Evolutionary conservation across 2,888 invertebrate species (phyloP), one percentile per base, ranked within the genome.

Genomic region (Dolomedes plantarius): DNA sequence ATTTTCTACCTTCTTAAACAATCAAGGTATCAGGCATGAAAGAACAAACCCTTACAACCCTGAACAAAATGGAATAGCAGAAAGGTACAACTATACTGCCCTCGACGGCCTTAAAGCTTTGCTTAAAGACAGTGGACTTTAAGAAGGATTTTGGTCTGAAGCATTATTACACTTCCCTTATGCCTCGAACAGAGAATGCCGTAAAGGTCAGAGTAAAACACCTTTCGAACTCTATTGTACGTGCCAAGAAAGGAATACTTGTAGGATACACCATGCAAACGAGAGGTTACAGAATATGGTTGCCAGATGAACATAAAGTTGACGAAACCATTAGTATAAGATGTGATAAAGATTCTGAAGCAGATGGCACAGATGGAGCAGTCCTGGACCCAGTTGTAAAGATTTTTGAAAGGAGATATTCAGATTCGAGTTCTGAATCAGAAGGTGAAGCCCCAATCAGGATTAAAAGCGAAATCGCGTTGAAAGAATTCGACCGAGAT

Each of bases 61-160:
- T 1, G 5, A 29, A 41, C 46, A 67, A 46, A 75, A 75, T 31
- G 46, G 56, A n/a, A n/a, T n/a, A n/a, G n/a, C n/a, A n/a, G n/a
- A n/a, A n/a, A n/a, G n/a, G n/a, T n/a, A n/a, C n/a, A 77, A 77
- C 19, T 68, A 56, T 13, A 69, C 77, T 11, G n/a, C n/a, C 16
- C 7, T 68, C 7, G 50, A 77, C 23, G 11, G 23, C 32, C 36
- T 68, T 7, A 68, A 68, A 56, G 68, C 23, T 3, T 50, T 68
- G 11, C 0, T 32, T 29, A 41, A 50, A 29, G 11, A 19, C 0
- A 56, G 68, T 16, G 36, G 68, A 6, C 11, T 77, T 9, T 16
- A n/a, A 3, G 56, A 68, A 28, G 28, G 29, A 1, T 68, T 77
- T 56, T 68, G 69, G 68, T 16, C 32, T 1, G 68, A 77, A 56